Percentiles rank a stretch among this genome's conserved stretches.
Conservation (phyloP, 2,797 vertebrate genomes). For the Balearica regulorum region DNA sequence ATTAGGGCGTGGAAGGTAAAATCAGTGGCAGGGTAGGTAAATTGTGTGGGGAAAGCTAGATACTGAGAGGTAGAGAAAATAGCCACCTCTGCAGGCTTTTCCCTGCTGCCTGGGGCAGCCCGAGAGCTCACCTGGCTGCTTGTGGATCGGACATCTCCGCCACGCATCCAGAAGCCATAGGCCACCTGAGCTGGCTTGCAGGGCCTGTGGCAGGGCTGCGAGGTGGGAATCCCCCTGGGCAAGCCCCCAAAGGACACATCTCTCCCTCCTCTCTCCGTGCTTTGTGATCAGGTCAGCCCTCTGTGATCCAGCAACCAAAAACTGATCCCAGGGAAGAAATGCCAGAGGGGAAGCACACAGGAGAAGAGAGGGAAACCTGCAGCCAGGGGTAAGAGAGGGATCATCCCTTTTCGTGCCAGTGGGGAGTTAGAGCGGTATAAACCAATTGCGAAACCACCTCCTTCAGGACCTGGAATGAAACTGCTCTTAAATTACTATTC, state of each 20-base stretch:
- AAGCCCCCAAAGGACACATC: neutral
- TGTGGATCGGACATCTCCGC: neutral
- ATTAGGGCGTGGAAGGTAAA: neutral
- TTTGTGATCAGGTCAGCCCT: no score
- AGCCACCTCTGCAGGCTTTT: neutral
- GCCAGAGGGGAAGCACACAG: neutral
- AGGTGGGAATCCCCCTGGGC: neutral
- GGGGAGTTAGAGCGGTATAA: neutral
- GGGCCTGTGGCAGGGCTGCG: neutral
- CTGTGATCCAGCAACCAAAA: fast-evolving
- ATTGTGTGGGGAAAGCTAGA: neutral
- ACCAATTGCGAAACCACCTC: neutral
- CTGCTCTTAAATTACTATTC: neutral
- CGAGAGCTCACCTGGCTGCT: neutral
- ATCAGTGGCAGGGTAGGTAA: neutral
- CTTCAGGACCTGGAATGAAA: neutral
- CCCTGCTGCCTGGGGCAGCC: neutral
- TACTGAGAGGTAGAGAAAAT: neutral
- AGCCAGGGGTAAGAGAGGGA: neutral
- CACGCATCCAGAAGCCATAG: neutral
- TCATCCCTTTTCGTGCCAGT: neutral
- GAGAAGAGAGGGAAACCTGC: neutral
- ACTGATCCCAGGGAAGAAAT: neutral
- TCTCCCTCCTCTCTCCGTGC: neutral
- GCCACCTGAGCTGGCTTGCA: neutral